Percentiles rank a stretch among this genome's conserved stretches.
Conservation (phyloP, 2,113 vertebrate species). For the Danionella cerebrum region DNA sequence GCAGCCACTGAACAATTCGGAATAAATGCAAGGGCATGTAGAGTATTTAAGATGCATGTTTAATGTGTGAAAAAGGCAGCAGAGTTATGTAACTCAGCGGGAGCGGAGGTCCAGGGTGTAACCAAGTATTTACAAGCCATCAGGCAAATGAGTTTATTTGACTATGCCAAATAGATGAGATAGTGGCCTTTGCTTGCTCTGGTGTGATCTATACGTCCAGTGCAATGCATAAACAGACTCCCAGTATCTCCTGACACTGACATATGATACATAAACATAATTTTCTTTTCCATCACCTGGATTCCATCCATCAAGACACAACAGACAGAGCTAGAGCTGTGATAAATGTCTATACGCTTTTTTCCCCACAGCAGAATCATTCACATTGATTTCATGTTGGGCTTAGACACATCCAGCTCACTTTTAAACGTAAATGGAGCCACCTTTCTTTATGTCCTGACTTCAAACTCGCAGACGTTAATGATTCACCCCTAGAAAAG, state of each 20-base stretch:
- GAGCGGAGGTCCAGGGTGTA: constrained; percentile 2
- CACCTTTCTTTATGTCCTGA: not conserved
- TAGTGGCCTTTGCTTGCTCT: not conserved
- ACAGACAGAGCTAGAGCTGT: constrained; percentile 2
- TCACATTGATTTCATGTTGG: constrained; percentile 9
- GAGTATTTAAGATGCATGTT: not conserved
- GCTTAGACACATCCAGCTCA: constrained; percentile 4
- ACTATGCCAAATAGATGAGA: constrained; percentile 13
- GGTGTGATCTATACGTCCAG: constrained; percentile 4
- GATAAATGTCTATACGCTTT: constrained; percentile 8
- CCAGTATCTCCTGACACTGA: constrained; percentile 18
- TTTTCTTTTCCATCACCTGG: constrained; percentile 24
- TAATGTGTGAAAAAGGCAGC: too few species aligned
- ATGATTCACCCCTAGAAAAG: not conserved
- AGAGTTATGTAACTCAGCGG: constrained; percentile 1
- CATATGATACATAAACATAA: constrained; percentile 21
- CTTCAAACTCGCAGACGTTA: not conserved
- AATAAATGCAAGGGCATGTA: too few species aligned
- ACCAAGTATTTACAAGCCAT: constrained; percentile 14
- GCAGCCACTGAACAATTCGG: too few species aligned
- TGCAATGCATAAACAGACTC: not conserved
- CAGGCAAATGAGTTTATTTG: constrained; percentile 27
- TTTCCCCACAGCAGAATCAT: constrained; percentile 19
- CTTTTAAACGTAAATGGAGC: not conserved
- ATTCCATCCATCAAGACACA: constrained; percentile 8